Percentiles rank a stretch among this genome's conserved stretches.
These are phyloP conservation scores for Chelonia mydas DNA, from an alignment of 2,797 vertebrate species.

Conservation along the genomic window DNA sequence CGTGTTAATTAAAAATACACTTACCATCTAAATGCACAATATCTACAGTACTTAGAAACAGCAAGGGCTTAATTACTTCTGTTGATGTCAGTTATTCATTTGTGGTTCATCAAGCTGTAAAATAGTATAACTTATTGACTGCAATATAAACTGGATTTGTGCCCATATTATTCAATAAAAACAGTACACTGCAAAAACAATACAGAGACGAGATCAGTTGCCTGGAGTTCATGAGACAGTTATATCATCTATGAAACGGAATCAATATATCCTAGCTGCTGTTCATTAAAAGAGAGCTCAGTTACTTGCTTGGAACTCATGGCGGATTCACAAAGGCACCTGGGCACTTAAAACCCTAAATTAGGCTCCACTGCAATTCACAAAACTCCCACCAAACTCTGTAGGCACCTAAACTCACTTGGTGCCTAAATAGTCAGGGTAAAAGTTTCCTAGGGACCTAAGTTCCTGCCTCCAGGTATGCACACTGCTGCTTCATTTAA, in stretches of 20 bases:
- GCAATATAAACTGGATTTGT: conserved; percentile 63
- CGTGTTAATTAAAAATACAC: conserved; percentile 25
- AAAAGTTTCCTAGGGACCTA: not conserved
- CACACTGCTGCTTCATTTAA: not conserved
- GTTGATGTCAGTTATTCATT: conserved; percentile 49
- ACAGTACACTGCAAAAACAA: conserved; percentile 70
- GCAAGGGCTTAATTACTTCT: conserved; percentile 48
- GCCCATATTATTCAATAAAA: conserved; percentile 66
- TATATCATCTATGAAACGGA: conserved; percentile 38
- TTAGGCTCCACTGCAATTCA: not conserved
- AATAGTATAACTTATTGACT: conserved; percentile 55
- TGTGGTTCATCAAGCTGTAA: conserved; percentile 39
- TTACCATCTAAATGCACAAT: not conserved
- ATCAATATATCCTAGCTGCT: conserved; percentile 50
- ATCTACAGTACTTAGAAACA: conserved; percentile 1
- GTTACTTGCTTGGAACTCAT: conserved; percentile 32
- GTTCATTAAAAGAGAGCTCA: conserved; percentile 51
- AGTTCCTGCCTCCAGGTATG: not conserved
- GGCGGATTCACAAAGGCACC: not conserved
- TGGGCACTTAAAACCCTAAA: not conserved
- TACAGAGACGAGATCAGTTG: conserved; percentile 74
- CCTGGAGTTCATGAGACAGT: conserved; percentile 71
- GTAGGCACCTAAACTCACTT: not conserved
- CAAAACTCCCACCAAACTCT: not conserved
- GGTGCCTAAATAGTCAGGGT: not conserved